phyloP scores from a whole-genome alignment of 2,888 invertebrate genomes.

The Chaitophorus viminalis region DNA sequence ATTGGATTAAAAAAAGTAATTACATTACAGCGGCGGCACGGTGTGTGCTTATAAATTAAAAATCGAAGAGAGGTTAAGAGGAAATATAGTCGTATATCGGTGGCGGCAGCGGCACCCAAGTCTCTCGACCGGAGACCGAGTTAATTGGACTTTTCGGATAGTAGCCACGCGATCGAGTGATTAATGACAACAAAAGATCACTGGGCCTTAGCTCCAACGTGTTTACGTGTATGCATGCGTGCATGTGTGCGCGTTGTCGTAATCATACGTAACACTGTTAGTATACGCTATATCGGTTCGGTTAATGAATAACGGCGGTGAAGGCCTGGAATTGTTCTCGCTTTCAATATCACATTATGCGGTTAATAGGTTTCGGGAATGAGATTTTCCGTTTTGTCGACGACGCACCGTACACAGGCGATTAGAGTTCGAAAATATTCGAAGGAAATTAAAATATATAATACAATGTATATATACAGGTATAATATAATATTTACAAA shows the following conservation, averaged over 20 bases:
- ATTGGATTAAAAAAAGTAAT: slow-evolving; percentile 32
- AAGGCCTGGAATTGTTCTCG: slow-evolving; percentile 14
- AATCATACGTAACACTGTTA: background rate
- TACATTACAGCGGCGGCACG: background rate
- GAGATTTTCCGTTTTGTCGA: slow-evolving; percentile 32
- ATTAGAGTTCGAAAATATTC: slow-evolving; percentile 10
- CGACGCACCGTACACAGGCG: background rate
- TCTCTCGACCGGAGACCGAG: slow-evolving; percentile 12
- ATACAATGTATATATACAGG: slow-evolving; percentile 6
- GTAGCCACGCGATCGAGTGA: background rate
- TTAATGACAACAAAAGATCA: slow-evolving; percentile 34
- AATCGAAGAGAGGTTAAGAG: slow-evolving; percentile 27
- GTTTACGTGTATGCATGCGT: background rate
- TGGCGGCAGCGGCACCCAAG: slow-evolving; percentile 34
- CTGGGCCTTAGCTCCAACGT: background rate
- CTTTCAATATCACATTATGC: slow-evolving; percentile 1
- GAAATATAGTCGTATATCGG: background rate
- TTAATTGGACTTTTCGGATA: slow-evolving; percentile 45
- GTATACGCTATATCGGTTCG: background rate
- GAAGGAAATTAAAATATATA: slow-evolving; percentile 51
- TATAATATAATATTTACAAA: slow-evolving; percentile 8
- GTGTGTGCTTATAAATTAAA: slow-evolving; percentile 25
- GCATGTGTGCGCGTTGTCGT: background rate
- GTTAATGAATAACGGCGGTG: slow-evolving; percentile 31
- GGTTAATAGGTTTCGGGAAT: slow-evolving; percentile 37